Conservation (phyloP, 2,797 vertebrate genomes). For the Avahi laniger region DNA sequence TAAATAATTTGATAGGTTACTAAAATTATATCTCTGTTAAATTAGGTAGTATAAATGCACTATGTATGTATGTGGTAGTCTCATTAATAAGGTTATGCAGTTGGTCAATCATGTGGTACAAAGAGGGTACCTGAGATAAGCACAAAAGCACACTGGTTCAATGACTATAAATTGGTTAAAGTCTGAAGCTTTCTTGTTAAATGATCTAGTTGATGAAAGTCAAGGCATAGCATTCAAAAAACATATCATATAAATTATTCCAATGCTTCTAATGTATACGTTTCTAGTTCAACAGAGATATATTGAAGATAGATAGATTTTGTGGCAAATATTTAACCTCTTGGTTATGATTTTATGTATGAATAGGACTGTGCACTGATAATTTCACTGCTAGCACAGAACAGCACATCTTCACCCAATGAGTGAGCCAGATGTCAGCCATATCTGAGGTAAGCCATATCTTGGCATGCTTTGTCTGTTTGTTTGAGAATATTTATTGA, state of each 20-base stretch:
- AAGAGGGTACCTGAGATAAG: background rate
- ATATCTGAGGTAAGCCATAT: background rate
- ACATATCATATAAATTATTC: background rate
- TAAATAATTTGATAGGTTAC: background rate
- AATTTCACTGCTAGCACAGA: background rate
- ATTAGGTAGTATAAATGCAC: background rate
- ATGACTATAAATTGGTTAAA: background rate
- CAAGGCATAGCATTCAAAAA: background rate
- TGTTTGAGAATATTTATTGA: background rate
- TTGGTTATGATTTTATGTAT: background rate
- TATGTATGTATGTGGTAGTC: background rate
- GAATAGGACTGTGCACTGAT: background rate
- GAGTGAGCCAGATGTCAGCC: background rate
- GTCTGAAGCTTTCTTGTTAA: slow-evolving; percentile 4
- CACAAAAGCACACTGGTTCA: background rate
- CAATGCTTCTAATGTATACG: background rate
- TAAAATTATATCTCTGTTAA: background rate
- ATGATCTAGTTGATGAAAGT: background rate
- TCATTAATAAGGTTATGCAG: background rate
- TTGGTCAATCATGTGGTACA: background rate
- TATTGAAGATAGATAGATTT: background rate
- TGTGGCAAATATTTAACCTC: background rate
- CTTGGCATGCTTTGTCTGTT: background rate
- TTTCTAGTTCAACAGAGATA: background rate
- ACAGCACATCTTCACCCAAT: background rate